Evolutionary conservation across 2,888 invertebrate species (phyloP).

Genomic region (Heliconius hortense): DNA sequence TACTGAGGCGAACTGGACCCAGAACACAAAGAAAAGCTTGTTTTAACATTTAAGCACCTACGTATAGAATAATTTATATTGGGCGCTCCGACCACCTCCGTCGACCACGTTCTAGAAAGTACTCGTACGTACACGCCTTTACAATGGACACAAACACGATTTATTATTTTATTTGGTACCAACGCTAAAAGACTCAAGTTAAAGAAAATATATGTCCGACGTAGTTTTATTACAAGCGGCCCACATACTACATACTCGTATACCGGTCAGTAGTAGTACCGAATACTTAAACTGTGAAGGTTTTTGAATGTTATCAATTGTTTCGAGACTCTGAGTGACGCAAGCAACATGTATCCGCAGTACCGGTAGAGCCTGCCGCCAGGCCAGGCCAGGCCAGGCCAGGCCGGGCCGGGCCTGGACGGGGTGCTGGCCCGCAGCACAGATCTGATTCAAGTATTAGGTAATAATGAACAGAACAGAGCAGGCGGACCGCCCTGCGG

Average conservation of each 20-base stretch:
- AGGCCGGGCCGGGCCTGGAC: too few relatives aligned
- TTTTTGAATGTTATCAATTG: not conserved
- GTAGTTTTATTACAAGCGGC: not conserved
- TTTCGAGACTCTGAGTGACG: not conserved
- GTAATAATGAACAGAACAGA: not conserved
- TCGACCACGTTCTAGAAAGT: constrained; percentile 1
- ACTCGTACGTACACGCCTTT: constrained; percentile 7
- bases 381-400: too few relatives aligned
- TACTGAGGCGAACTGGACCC: too few relatives aligned
- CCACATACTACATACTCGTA: too few relatives aligned
- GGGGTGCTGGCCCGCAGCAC: too few relatives aligned
- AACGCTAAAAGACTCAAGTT: not conserved
- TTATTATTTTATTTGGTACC: constrained; percentile 12
- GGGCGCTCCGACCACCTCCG: constrained; percentile 10
- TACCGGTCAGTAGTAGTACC: too few relatives aligned
- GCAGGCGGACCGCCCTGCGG: not conserved
- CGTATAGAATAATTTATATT: constrained; percentile 25
- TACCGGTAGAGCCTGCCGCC: too few relatives aligned
- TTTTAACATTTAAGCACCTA: constrained; percentile 10
- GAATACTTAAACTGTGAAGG: not conserved
- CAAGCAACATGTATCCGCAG: not conserved
- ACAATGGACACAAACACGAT: constrained; percentile 7
- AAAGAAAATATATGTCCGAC: not conserved
- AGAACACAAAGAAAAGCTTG: constrained; percentile 3
- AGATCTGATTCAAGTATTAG: not conserved